phyloP scores from a whole-genome alignment of 2,797 vertebrate species.

The Fringilla coelebs region DNA sequence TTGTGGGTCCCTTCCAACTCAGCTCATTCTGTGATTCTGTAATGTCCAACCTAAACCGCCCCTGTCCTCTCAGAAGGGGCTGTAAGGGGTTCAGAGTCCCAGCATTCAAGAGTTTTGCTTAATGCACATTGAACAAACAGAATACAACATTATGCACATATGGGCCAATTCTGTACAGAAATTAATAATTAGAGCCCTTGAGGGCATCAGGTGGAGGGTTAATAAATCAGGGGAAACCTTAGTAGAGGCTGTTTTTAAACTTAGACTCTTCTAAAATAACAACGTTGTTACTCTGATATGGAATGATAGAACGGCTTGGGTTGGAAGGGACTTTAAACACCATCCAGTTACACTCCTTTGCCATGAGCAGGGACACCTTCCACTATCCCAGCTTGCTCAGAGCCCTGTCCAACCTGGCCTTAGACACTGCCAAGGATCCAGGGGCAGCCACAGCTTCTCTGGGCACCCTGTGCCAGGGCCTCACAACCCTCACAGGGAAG shows the following conservation, averaged over 20 bases:
- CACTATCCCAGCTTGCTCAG: not conserved
- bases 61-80: not conserved
- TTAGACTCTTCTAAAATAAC: not conserved
- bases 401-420: not conserved
- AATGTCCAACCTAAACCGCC: not conserved
- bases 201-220: not conserved
- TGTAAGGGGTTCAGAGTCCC: not conserved
- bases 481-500: rapidly evolving
- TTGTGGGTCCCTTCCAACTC: not conserved
- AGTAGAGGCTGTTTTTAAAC: not conserved
- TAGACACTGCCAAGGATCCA: not conserved
- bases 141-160: not conserved
- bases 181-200: not conserved
- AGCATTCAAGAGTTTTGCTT: not conserved
- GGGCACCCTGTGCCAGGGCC: rapidly evolving
- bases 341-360: not conserved
- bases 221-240: not conserved
- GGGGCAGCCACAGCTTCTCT: not conserved
- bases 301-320: not conserved
- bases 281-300: not conserved
- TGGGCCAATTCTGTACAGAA: not conserved
- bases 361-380: not conserved
- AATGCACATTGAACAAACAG: not conserved
- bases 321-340: not conserved
- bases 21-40: not conserved